Evolutionary conservation across 2,797 vertebrate species (phyloP).

Genomic region (Neosilurus mollespiculum): DNA sequence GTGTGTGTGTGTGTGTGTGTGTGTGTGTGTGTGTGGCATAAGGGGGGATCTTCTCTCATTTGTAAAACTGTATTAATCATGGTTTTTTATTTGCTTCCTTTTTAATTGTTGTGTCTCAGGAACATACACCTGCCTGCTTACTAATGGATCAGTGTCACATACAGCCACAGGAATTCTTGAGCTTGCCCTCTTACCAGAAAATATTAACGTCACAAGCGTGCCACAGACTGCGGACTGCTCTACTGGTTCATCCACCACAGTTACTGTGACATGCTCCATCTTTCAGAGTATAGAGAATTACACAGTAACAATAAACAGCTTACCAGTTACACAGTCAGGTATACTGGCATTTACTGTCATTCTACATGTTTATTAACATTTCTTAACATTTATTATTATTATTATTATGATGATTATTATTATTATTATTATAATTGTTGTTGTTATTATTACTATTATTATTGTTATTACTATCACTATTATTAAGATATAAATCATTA

Average conservation of each 20-base stretch:
- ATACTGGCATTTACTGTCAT: neutral
- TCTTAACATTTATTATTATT: neutral
- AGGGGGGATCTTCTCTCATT: neutral
- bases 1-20: no score
- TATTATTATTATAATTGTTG: no score
- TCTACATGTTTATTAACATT: neutral
- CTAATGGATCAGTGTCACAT: conserved; percentile 58
- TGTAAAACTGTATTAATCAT: neutral
- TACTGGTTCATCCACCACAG: accelerated
- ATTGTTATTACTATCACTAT: no score
- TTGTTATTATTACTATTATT: no score
- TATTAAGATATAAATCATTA: no score
- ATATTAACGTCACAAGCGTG: conserved; percentile 35
- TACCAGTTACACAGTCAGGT: neutral
- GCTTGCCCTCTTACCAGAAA: conserved; percentile 68
- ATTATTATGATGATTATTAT: neutral
- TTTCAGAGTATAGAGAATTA: conserved; percentile 7
- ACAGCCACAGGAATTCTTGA: conserved; percentile 38
- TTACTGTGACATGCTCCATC: conserved; percentile 43
- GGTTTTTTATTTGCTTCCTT: neutral
- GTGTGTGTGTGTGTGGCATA: no score
- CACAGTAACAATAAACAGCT: accelerated
- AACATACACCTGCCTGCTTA: conserved; percentile 68
- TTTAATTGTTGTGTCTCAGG: conserved; percentile 58
- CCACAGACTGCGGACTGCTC: conserved; percentile 64